phyloP scores from a whole-genome alignment of 1,140 invertebrate genomes.

The Pachyrhynchus sulphureomaculatus region DNA sequence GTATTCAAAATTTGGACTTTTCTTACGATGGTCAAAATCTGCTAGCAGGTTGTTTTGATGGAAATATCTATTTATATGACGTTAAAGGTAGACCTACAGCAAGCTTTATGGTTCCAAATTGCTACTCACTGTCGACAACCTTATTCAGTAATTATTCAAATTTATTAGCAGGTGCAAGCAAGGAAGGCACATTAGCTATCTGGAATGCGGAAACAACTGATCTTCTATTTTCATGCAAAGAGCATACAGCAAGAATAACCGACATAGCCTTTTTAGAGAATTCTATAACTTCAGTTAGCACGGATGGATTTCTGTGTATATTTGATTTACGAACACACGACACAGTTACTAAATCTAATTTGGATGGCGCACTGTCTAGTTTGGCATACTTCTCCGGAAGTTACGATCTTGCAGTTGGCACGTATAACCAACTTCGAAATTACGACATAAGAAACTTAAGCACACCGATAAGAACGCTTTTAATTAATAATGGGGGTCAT shows the following conservation, averaged over 20 bases:
- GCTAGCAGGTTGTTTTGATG: slow-evolving; percentile 37
- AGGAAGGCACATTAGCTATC: slow-evolving; percentile 34
- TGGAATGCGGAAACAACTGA: slow-evolving; percentile 37
- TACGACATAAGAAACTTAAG: slow-evolving; percentile 37
- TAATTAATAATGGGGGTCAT: slow-evolving; percentile 20
- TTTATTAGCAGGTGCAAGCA: slow-evolving; percentile 34
- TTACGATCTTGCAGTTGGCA: slow-evolving; percentile 37
- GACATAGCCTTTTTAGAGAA: slow-evolving; percentile 39
- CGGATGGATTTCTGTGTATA: slow-evolving; percentile 33
- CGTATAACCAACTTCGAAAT: slow-evolving; percentile 36
- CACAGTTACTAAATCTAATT: slow-evolving; percentile 18
- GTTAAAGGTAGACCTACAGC: slow-evolving; percentile 25
- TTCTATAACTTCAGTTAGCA: slow-evolving; percentile 30
- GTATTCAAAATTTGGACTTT: slow-evolving; percentile 36
- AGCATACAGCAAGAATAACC: slow-evolving; percentile 28
- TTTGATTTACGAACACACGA: slow-evolving; percentile 34
- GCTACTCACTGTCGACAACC: slow-evolving; percentile 31
- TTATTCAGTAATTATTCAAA: slow-evolving; percentile 29
- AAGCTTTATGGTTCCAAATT: slow-evolving; percentile 36
- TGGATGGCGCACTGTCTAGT: slow-evolving; percentile 33
- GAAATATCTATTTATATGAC: slow-evolving; percentile 36
- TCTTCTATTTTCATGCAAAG: slow-evolving; percentile 18
- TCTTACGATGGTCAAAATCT: slow-evolving; percentile 32
- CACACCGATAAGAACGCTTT: slow-evolving; percentile 21
- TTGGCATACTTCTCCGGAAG: slow-evolving; percentile 33